A percentile compares a stretch with the other conserved stretches of the same genome.
These are phyloP conservation scores for Elanoides forficatus DNA, from an alignment of 2,113 vertebrate genomes.

Conservation along the genomic window DNA sequence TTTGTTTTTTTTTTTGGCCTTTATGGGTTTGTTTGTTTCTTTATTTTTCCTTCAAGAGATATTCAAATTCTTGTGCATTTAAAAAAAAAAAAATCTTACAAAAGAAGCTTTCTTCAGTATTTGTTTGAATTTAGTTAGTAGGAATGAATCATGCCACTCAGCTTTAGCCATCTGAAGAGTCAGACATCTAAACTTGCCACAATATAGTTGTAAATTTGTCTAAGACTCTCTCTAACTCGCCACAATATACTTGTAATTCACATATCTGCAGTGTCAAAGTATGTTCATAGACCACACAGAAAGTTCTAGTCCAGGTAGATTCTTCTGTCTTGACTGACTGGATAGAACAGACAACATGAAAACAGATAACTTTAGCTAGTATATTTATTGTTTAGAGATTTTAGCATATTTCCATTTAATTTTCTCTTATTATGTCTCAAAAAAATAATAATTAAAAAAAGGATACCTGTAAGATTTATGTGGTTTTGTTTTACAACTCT, in stretches of 20 bases:
- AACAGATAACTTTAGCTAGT: not conserved
- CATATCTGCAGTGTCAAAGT: not conserved
- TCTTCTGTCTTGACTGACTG: not conserved
- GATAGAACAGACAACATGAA: not conserved
- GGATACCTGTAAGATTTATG: not conserved
- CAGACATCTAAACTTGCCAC: not conserved
- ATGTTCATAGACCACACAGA: not conserved
- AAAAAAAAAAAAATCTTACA: no score
- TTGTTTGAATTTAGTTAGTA: not conserved
- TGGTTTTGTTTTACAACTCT: not conserved
- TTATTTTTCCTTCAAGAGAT: not conserved
- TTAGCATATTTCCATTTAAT: not conserved
- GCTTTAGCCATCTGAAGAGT: not conserved
- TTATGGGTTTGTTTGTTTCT: not conserved
- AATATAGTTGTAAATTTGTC: not conserved
- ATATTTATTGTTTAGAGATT: fast-evolving
- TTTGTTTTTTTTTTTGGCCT: not conserved
- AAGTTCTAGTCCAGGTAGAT: not conserved
- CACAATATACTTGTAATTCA: not conserved
- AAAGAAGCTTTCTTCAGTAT: not conserved
- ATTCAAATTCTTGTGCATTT: not conserved
- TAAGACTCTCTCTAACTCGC: not conserved
- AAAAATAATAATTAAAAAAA: not conserved
- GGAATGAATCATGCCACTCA: not conserved
- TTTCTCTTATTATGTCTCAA: not conserved